Evolutionary conservation across 2,888 invertebrate genomes (phyloP), one percentile per base, ranked within the genome.

Genomic region (Anaspis maculata): DNA sequence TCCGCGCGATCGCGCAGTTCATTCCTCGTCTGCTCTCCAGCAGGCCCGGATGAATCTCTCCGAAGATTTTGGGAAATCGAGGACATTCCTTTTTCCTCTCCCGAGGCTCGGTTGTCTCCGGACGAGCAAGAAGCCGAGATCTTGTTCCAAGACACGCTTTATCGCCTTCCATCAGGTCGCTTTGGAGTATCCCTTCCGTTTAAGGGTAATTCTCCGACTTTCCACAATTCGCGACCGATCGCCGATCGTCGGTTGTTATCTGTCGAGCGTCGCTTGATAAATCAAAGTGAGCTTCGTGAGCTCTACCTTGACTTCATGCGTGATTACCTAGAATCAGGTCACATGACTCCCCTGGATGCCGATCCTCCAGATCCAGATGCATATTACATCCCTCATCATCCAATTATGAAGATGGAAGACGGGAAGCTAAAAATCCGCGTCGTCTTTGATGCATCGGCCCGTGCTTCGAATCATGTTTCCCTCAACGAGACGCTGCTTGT

Each of bases 61-160:
- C n/a, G n/a, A 15, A 37, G 32, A 25, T 38, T 45, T 37, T 46
- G 47, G 45, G 27, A 34, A 15, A 10, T 45, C 4, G 46, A 46
- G 15, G 36, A 49, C 22, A n/a, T n/a, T n/a, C n/a, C n/a, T n/a
- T n/a, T n/a, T n/a, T n/a, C n/a, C n/a, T n/a, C n/a, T n/a, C n/a
- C n/a, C n/a, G n/a, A n/a, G n/a, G n/a, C n/a, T n/a, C n/a, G n/a
- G n/a, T n/a, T n/a, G n/a, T n/a, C n/a, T n/a, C n/a, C n/a, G n/a
- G n/a, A n/a, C n/a, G n/a, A n/a, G n/a, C n/a, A n/a, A n/a, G n/a
- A n/a, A n/a, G n/a, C n/a, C n/a, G n/a, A n/a, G n/a, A n/a, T n/a
- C n/a, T n/a, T n/a, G n/a, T n/a, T n/a, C n/a, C n/a, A n/a, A n/a
- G n/a, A n/a, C n/a, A n/a, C n/a, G n/a, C n/a, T n/a, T n/a, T n/a